Percentiles rank a stretch among this genome's conserved stretches.
phyloP scores from a whole-genome alignment of 1,140 invertebrate genomes.

The Caenorhabditis tropicalis region DNA sequence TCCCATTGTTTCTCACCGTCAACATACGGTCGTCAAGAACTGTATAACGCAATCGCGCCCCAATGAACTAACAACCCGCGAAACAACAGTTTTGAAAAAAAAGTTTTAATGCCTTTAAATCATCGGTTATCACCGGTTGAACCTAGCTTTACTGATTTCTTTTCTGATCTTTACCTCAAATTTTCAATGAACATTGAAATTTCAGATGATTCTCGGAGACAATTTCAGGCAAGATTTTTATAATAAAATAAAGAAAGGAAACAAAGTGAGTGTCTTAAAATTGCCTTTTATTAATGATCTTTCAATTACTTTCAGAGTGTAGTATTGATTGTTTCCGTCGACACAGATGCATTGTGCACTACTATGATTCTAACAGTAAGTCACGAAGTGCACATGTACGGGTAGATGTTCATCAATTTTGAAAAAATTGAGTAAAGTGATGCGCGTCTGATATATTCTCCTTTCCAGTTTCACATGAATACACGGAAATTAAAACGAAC shows the following conservation, averaged over 20 bases:
- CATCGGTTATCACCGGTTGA: no score
- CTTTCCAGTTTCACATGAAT: no score
- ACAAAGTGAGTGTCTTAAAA: background rate
- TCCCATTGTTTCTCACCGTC: background rate
- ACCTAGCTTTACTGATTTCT: conserved; percentile 1
- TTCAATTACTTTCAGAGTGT: conserved; percentile 32
- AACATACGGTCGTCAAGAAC: background rate
- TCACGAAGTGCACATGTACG: no score
- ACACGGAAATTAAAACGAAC: no score
- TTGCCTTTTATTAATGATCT: background rate
- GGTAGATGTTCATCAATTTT: no score
- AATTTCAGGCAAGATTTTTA: conserved; percentile 29
- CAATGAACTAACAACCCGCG: background rate
- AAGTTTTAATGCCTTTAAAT: no score
- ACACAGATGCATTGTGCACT: conserved; percentile 38
- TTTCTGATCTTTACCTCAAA: background rate
- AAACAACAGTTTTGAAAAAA: background rate
- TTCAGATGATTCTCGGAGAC: conserved; percentile 37
- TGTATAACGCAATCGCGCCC: background rate
- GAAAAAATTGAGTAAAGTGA: no score
- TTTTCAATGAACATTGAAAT: background rate
- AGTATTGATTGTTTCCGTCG: conserved; percentile 20
- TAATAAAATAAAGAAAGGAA: conserved; percentile 1
- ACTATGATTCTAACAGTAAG: conserved; percentile 42
- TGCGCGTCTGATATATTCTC: no score